These are phyloP conservation scores for Iphiclides podalirius DNA, from an alignment of 2,888 invertebrate genomes.

Conservation along the genomic window DNA sequence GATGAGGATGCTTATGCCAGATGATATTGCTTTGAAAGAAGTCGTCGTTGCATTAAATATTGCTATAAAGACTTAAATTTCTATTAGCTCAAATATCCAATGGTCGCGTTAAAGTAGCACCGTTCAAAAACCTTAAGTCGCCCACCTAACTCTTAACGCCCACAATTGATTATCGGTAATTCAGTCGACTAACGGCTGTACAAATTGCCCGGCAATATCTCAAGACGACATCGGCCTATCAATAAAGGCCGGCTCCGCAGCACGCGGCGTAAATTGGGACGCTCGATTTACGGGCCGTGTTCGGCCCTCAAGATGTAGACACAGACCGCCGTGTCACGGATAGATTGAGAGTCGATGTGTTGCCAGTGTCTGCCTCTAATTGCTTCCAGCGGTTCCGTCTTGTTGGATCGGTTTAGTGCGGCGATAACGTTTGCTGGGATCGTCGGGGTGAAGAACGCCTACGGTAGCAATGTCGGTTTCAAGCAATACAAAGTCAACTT, in stretches of 20 bases:
- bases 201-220: slow-evolving; percentile 63
- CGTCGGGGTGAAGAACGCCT: not conserved
- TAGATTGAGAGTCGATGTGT: slow-evolving; percentile 30
- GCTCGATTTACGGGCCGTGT: slow-evolving; percentile 36
- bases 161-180: slow-evolving; percentile 44
- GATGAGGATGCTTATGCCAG: too few species aligned
- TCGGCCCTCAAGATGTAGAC: slow-evolving; percentile 28
- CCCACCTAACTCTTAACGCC: slow-evolving; percentile 29
- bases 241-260: slow-evolving; percentile 48
- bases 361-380: slow-evolving; percentile 19
- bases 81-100: too few species aligned
- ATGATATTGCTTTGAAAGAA: too few species aligned
- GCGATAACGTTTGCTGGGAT: not conserved
- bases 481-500: too few species aligned
- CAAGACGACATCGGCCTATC: slow-evolving; percentile 70
- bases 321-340: slow-evolving; percentile 26
- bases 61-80: too few species aligned
- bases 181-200: slow-evolving; percentile 32
- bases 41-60: too few species aligned
- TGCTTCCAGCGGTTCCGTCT: slow-evolving; percentile 18
- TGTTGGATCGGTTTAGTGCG: slow-evolving; percentile 11
- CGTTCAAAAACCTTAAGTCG: too few species aligned
- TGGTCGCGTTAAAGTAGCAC: too few species aligned
- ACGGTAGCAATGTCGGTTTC: too few species aligned
- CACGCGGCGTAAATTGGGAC: slow-evolving; percentile 37